Evolutionary conservation across 2,113 vertebrate genomes (phyloP), one percentile per base, ranked within the genome.

Genomic region (Paramormyrops kingsleyae): DNA sequence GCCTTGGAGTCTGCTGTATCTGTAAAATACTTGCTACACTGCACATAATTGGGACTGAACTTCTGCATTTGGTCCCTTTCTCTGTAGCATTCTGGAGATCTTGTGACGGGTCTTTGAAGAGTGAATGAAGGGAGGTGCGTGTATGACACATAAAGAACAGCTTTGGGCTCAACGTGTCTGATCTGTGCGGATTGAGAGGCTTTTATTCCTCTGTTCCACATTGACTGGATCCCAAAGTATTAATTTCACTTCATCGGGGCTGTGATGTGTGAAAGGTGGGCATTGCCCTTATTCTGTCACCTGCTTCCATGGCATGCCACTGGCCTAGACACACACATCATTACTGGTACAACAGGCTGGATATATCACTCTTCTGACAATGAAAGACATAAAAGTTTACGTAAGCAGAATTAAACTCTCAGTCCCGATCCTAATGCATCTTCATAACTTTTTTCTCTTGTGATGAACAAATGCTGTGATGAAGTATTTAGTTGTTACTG

Each of bases 281-380:
- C 91, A 83, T 89, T 93, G 95, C 94, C 95, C 95, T 94, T 94
- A 95, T 95, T 95, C 95, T 96, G 95, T 96, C 95, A 94, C 92
- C 92, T 89, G 89, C 91, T 93, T 93, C 94, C 90, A 90, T 90
- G 94, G 94, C 90, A 91, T 94, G 92, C 92, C 90, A 95, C 92
- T 94, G 92, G 91, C 92, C 94, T 90, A 91, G 93, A 94, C 94
- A 92, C 91, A 92, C 88, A 89, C 94, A 92, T 93, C 93, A 90
- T 92, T 91, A 89, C 93, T 93, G 90, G 91, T 90, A 90, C 93
- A 92, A 93, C 93, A 91, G 92, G 92, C 91, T 93, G 94, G 94
- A 95, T 96, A 96, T 94, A 96, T 96, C 95, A 95, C 93, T 95
- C 94, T 24, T 95, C 95, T 90, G 91, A 90, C 90, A 89, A 90